Conservation (phyloP, 2,797 vertebrate genomes). For the Gambelia wislizenii region DNA sequence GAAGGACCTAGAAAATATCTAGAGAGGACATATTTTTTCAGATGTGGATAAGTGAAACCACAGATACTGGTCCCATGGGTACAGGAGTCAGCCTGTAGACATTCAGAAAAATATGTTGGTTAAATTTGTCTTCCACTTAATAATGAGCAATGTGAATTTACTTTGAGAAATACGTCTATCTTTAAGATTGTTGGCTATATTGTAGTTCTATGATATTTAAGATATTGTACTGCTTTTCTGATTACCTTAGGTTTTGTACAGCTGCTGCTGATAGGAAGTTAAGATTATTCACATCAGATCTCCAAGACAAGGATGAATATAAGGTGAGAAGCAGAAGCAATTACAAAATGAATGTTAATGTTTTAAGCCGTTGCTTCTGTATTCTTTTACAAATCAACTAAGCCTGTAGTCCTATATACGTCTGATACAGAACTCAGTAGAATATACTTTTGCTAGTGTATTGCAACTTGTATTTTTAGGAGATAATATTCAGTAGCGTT, state of each 20-base stretch:
- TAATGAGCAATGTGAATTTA: conserved; percentile 16
- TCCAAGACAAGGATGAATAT: conserved; percentile 90
- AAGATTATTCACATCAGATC: conserved; percentile 91
- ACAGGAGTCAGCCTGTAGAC: no score
- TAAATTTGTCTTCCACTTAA: not conserved
- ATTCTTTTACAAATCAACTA: not conserved
- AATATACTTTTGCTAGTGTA: not conserved
- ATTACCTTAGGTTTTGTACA: conserved; percentile 87
- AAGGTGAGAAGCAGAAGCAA: conserved; percentile 82
- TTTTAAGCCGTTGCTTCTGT: not conserved
- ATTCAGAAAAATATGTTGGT: not conserved
- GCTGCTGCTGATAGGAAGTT: conserved; percentile 91
- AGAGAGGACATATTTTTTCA: no score
- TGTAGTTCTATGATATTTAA: conserved; percentile 15
- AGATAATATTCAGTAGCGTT: not conserved
- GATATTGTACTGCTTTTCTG: conserved; percentile 25
- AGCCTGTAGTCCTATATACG: not conserved
- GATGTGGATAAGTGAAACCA: no score
- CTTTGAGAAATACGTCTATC: not conserved
- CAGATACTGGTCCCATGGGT: no score
- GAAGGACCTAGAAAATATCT: no score
- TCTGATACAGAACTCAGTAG: not conserved
- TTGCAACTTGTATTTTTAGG: not conserved
- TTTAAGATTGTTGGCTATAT: not conserved
- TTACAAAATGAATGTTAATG: conserved; percentile 6